Evolutionary conservation across 2,888 invertebrate species (phyloP), one percentile per base, ranked within the genome.

Genomic region (Megaustenia siamemsis): DNA sequence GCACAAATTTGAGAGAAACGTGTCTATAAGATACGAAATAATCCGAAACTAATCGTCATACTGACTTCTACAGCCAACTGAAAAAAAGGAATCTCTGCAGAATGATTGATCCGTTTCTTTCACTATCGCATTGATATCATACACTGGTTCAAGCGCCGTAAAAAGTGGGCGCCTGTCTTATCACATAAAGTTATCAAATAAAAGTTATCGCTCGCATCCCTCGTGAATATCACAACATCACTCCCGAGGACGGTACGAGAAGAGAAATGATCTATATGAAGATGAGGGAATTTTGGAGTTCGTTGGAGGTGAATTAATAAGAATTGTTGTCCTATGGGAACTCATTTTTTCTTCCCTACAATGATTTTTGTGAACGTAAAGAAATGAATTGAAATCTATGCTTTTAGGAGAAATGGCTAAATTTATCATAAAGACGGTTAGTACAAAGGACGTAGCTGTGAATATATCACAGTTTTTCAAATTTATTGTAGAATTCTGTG

Each of bases 111-210:
- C 73, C 5, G 5, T 43, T 43, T 18, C 73, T 28, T 40, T 40
- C 40, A 43, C 15, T 43, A 73, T 73, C 73, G n/a, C 40, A 40
- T 2, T 43, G 40, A 73, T 73, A 40, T 45, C n/a, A 69, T 18
- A 73, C n/a, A 35, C 45, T 73, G 73, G 12, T 73, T 73, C 40
- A 45, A 40, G 8, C 21, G 4, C 2, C 40, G 2, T 12, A 12
- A 45, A 73, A 45, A 45, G 43, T 40, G 12, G 40, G 45, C 24
- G 73, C 73, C 73, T 28, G 24, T 35, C 45, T 73, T 73, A 73
- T 73, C 73, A n/a, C 24, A 40, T 73, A 73, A 73, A 43, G 73
- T 43, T 73, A 73, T 73, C 73, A 73, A 73, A 73, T 18, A 28
- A 18, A 8, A 28, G 73, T 45, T 12, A 28, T 43, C 73, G 21